phyloP scores from a whole-genome alignment of 2,888 invertebrate genomes.

The Magallana nippona region DNA sequence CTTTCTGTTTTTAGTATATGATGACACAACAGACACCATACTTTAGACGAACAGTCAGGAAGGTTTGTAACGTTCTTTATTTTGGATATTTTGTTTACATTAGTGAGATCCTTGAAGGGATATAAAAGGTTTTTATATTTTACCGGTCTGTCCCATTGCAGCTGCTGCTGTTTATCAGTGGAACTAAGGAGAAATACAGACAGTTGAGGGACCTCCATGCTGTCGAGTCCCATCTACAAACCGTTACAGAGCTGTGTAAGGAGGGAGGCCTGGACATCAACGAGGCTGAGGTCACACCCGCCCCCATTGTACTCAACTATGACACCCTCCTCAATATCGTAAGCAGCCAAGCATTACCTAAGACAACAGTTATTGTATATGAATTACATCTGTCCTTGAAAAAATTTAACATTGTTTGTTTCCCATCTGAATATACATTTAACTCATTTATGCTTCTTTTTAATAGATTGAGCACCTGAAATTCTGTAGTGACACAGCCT shows the following conservation, averaged over 20 bases:
- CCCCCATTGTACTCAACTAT: conserved; percentile 85
- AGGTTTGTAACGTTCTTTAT: conserved; percentile 79
- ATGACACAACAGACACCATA: conserved; percentile 96
- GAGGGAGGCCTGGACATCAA: conserved; percentile 68
- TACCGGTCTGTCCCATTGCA: conserved; percentile 54
- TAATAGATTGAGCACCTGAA: conserved; percentile 92
- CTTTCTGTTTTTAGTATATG: conserved; percentile 85
- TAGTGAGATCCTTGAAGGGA: no score
- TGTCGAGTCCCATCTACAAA: conserved; percentile 89
- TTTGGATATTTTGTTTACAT: background rate
- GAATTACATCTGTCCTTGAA: no score
- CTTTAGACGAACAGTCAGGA: conserved; percentile 90
- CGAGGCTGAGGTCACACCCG: conserved; percentile 58
- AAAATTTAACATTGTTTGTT: no score
- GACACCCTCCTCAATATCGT: conserved; percentile 92
- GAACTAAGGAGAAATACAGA: conserved; percentile 96
- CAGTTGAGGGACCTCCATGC: conserved; percentile 96
- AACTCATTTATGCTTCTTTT: background rate
- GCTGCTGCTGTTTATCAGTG: conserved; percentile 93
- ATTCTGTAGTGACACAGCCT: conserved; percentile 95
- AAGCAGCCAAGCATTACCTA: conserved; percentile 42
- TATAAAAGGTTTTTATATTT: background rate
- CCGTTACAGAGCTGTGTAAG: conserved; percentile 75
- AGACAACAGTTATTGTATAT: background rate
- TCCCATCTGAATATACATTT: background rate